Evolutionary conservation across 2,888 invertebrate species (phyloP).

Genomic region (Lissonota sp.): DNA sequence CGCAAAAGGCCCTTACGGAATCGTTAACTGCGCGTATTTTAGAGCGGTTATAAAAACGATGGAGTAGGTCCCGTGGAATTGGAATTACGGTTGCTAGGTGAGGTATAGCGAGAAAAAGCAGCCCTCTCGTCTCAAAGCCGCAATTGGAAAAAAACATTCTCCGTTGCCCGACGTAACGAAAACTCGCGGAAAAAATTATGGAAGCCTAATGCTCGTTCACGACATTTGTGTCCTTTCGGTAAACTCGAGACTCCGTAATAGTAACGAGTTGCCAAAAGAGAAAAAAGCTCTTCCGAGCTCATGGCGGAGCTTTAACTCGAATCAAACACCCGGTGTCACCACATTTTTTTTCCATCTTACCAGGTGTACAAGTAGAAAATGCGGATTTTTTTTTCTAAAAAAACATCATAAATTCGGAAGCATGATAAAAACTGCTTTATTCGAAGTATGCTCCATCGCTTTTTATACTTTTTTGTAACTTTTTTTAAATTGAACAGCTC

Average conservation of each 20-base stretch:
- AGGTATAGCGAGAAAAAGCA: conserved; percentile 70
- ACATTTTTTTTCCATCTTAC: not conserved
- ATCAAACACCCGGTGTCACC: conserved; percentile 33
- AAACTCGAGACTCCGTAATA: conserved; percentile 21
- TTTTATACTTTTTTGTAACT: too few species aligned
- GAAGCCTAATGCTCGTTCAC: conserved; percentile 23
- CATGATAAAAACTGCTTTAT: too few species aligned
- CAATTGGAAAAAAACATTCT: conserved; percentile 2
- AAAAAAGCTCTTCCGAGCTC: conserved; percentile 45
- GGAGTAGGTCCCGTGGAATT: conserved; percentile 68
- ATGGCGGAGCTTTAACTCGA: conserved; percentile 45
- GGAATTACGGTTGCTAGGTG: conserved; percentile 64
- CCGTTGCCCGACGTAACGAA: not conserved
- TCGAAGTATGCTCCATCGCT: too few species aligned
- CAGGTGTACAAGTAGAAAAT: too few species aligned
- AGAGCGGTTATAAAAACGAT: conserved; percentile 74
- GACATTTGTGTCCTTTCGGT: conserved; percentile 27
- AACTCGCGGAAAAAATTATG: conserved; percentile 22
- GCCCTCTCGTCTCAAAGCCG: conserved; percentile 50
- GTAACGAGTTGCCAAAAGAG: conserved; percentile 56
- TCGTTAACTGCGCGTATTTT: conserved; percentile 80
- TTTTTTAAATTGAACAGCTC: too few species aligned
- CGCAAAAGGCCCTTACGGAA: conserved; percentile 76
- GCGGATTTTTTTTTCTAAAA: too few species aligned
- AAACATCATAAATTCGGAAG: too few species aligned